Base-by-base conservation (phyloP, 2,113 vertebrate species). In the Antechinus stuartii region DNA sequence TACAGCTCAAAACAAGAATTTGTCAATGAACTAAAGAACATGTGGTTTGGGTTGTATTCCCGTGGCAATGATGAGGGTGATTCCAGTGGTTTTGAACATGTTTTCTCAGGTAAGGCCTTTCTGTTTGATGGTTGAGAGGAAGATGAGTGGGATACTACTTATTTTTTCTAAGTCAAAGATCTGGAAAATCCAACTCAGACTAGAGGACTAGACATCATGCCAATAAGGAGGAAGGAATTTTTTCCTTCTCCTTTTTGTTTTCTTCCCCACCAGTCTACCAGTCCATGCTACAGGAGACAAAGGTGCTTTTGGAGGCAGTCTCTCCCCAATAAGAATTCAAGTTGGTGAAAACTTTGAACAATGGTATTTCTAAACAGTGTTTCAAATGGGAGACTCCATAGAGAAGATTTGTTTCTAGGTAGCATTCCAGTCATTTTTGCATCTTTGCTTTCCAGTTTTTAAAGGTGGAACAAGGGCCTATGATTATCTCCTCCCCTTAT, bases 41-140 rank as follows among this genome's bases (percentile, higher is more conserved):
- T 99, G 99, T 99, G 99, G 99, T 99, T 99, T 6, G 99, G 99
- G 2, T 98, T 99, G 5, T 99, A 99, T 97, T 99, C 99, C 30
- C 98, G 99, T 76, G 95, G 98, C 8, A 97, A 94, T 0, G 98
- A 98, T 0, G 98, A 98, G 5, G 42, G 68, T 54, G 99, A 99
- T 90, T 99, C 99, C 92, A 99, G 99, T 0, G 99, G 99, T 61
- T 99, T 99, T 89, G 99, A 99, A 96, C 99, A 99, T 84, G 98
- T 99, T 96, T 99, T 99, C 97, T 98, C 98, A 98, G 99, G 99
- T 99, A 96, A 11, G 54, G 55, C 54, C 35, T 30, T 0, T 0
- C 0, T 4, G 11, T 95, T 46, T 0, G 0, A 92, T 27, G 53
- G 54, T 89, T 8, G 0, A 0, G 49, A 8, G 57, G 54, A 47